phyloP scores from a whole-genome alignment of 2,797 vertebrate genomes.

The Linurgus olivaceus region DNA sequence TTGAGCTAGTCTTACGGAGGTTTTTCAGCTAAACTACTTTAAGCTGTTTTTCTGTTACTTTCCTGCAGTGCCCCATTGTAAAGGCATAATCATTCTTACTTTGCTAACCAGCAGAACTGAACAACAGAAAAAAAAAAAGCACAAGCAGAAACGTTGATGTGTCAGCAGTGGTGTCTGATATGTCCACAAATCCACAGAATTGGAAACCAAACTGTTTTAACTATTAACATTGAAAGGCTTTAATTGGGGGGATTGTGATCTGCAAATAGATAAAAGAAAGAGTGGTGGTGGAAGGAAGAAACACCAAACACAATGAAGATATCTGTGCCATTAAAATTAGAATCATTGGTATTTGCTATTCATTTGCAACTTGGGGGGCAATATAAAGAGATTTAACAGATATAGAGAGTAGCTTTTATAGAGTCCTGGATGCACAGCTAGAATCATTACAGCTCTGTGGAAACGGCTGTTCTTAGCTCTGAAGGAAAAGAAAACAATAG shows the following conservation, averaged over 20 bases:
- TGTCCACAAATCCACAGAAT: not conserved
- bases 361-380: not conserved
- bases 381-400: not conserved
- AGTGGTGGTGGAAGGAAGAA: not conserved
- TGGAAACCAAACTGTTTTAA: not conserved
- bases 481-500: conserved; percentile 25
- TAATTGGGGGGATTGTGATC: not conserved
- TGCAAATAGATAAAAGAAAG: not conserved
- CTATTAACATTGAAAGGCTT: not conserved
- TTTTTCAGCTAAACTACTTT: not conserved
- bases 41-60: not conserved
- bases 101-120: not conserved
- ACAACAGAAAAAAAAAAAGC: not conserved
- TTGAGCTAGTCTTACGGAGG: not conserved
- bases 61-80: not conserved
- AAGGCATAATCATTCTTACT: not conserved
- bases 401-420: not conserved
- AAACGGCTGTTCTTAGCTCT: not conserved
- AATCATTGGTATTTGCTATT: not conserved
- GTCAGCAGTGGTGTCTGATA: not conserved
- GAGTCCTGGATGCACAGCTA: not conserved
- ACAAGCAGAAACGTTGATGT: not conserved
- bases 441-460: not conserved
- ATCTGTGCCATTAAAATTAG: not conserved
- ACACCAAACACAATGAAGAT: not conserved